These are phyloP conservation scores for Parotocinclus haroldoi DNA, from an alignment of 2,797 vertebrate genomes.

Conservation along the genomic window DNA sequence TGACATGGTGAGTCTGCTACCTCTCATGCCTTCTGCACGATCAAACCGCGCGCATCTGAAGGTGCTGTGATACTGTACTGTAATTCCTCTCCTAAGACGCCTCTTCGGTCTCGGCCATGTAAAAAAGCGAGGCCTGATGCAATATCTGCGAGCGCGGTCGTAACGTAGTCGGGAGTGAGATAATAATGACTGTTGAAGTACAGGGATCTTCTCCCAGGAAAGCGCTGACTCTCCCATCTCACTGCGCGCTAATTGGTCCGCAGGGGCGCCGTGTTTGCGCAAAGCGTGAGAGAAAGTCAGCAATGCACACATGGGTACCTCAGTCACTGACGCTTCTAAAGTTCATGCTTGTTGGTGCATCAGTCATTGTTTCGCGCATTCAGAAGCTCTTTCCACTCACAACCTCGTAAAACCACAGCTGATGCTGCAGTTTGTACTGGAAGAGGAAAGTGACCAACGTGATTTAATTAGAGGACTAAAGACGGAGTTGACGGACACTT, in stretches of 20 bases:
- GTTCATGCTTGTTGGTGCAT: slow-evolving; percentile 34
- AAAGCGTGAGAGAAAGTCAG: slow-evolving; percentile 65
- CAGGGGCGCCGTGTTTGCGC: slow-evolving; percentile 70
- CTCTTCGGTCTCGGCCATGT: slow-evolving; percentile 60
- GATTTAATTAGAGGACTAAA: no score
- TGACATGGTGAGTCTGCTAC: not conserved
- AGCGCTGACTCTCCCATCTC: slow-evolving; percentile 74
- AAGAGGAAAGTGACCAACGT: no score
- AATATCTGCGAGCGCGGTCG: slow-evolving; percentile 72
- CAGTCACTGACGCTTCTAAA: slow-evolving; percentile 38
- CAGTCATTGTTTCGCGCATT: slow-evolving; percentile 33
- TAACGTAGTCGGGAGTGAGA: slow-evolving; percentile 74
- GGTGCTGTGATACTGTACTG: slow-evolving; percentile 52
- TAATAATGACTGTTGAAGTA: slow-evolving; percentile 67
- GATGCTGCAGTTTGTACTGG: slow-evolving; percentile 32
- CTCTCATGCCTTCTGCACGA: slow-evolving; percentile 25
- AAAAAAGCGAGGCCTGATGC: slow-evolving; percentile 72
- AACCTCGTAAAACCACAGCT: slow-evolving; percentile 34
- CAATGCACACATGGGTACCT: slow-evolving; percentile 54
- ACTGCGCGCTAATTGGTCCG: slow-evolving; percentile 76
- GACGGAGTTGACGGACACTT: no score
- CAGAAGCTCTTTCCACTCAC: slow-evolving; percentile 1
- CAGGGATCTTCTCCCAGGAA: slow-evolving; percentile 73
- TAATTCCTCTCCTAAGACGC: slow-evolving; percentile 51
- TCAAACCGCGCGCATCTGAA: slow-evolving; percentile 48